Evolutionary conservation across 2,888 invertebrate species (phyloP).

Genomic region (Cephus pulcher): DNA sequence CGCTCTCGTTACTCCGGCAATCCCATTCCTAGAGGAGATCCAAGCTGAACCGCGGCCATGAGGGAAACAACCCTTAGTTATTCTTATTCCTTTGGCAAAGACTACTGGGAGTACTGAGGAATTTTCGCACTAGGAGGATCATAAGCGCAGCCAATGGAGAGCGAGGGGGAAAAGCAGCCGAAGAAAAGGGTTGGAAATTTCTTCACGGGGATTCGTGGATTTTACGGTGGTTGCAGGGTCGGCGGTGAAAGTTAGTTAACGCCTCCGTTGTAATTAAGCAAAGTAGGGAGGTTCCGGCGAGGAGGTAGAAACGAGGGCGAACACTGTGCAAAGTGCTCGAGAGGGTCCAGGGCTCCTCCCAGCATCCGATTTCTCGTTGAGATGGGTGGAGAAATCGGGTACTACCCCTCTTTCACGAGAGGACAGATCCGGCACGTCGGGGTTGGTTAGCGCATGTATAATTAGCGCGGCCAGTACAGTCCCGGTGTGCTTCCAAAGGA

Average conservation of each 20-base stretch:
- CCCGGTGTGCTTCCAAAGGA: constrained; percentile 23
- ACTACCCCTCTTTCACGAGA: constrained; percentile 18
- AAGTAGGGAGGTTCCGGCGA: constrained; percentile 42
- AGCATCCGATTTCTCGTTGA: constrained; percentile 33
- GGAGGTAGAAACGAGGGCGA: constrained; percentile 37
- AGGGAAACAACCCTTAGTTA: neutral
- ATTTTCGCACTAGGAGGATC: neutral
- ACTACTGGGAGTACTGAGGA: neutral
- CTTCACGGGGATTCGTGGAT: neutral
- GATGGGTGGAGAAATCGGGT: neutral
- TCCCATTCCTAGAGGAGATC: neutral
- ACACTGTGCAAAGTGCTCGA: constrained; percentile 26
- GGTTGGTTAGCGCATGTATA: constrained; percentile 63
- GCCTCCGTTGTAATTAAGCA: constrained; percentile 63
- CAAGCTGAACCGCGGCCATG: neutral
- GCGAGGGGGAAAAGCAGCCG: neutral
- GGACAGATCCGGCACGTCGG: constrained; percentile 35
- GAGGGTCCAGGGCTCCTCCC: constrained; percentile 44
- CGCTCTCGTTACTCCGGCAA: neutral
- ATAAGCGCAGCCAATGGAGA: neutral
- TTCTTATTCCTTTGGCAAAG: neutral
- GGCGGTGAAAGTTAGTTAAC: constrained; percentile 57
- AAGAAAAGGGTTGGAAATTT: neutral
- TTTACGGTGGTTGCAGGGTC: neutral
- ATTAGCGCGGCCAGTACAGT: constrained; percentile 47